Evolutionary conservation across 1,140 invertebrate genomes (phyloP).

Genomic region (Hycleus phaleratus): DNA sequence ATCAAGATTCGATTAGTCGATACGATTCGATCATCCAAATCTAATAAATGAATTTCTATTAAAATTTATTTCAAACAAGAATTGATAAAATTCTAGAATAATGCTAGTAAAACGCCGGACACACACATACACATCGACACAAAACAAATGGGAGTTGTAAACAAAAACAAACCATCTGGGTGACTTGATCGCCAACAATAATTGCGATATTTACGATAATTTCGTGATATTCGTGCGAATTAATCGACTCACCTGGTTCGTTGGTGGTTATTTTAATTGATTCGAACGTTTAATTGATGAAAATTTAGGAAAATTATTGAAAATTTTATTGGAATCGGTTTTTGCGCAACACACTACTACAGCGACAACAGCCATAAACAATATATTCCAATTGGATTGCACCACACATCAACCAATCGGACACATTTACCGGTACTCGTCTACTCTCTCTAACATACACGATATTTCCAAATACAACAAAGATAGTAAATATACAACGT

Average conservation of each 20-base stretch:
- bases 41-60: not conserved
- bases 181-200: not conserved
- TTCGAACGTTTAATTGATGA: not conserved
- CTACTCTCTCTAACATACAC: not conserved
- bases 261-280: not conserved
- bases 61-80: not conserved
- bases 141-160: not conserved
- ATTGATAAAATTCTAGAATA: not conserved
- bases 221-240: not conserved
- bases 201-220: not conserved
- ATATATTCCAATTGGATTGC: slow-evolving; percentile 1
- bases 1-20: not conserved
- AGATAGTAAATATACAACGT: too few species aligned
- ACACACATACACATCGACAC: too few species aligned
- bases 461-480: too few species aligned
- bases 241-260: not conserved
- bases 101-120: not conserved
- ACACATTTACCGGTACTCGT: not conserved
- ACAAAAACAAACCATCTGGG: slow-evolving; percentile 15
- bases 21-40: not conserved
- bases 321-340: slow-evolving; percentile 8
- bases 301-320: slow-evolving; percentile 1
- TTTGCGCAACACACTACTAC: slow-evolving; percentile 20
- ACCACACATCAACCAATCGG: not conserved
- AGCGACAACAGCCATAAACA: slow-evolving; percentile 10